Conservation (phyloP, 2,113 vertebrate genomes). For the Syrmaticus mikado region DNA sequence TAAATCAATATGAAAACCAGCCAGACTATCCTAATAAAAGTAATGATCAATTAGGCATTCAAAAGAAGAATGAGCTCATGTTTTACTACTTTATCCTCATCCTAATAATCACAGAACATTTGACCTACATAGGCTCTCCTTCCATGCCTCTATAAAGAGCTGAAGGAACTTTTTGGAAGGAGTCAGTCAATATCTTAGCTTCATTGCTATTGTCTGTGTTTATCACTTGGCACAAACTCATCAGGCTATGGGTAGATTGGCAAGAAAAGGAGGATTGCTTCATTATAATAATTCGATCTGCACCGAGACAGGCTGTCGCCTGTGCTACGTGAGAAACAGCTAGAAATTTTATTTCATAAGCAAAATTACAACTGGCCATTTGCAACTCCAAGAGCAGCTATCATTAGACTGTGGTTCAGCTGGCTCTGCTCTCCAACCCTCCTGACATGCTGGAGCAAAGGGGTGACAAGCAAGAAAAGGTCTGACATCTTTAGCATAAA, state of each 20-base stretch:
- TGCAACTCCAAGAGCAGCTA: constrained; percentile 24
- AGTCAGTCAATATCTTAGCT: neutral
- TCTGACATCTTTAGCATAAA: neutral
- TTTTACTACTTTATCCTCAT: neutral
- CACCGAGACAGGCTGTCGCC: constrained; percentile 43
- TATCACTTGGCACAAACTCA: neutral
- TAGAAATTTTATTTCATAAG: constrained; percentile 35
- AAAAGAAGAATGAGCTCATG: neutral
- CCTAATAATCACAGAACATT: neutral
- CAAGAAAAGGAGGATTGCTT: constrained; percentile 15
- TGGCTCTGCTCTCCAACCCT: neutral
- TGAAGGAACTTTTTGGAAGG: neutral
- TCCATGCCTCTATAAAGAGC: neutral
- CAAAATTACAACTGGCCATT: constrained; percentile 11
- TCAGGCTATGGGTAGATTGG: neutral
- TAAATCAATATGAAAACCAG: neutral
- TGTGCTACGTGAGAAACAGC: constrained; percentile 17
- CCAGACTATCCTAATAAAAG: neutral
- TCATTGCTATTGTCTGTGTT: neutral
- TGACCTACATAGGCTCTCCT: neutral
- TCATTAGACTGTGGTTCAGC: neutral
- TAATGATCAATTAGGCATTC: neutral
- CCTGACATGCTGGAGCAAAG: neutral
- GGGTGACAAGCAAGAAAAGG: neutral
- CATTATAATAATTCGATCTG: constrained; percentile 37